Percentiles rank a stretch among this genome's conserved stretches.
phyloP scores from a whole-genome alignment of 1,140 invertebrate species.

The Drosophila orosa region DNA sequence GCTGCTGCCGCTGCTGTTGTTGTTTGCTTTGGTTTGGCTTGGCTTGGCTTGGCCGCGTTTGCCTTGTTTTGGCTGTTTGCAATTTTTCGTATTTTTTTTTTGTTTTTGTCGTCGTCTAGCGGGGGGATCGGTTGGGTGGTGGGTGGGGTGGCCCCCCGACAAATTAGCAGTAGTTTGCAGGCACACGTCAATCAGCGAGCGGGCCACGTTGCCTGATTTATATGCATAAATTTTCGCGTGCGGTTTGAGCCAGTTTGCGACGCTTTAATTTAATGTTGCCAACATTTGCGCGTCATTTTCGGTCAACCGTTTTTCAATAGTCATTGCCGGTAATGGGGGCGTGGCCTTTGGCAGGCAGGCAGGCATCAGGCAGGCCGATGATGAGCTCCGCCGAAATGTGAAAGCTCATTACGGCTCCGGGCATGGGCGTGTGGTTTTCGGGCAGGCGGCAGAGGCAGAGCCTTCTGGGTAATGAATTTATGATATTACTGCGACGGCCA shows the following conservation, averaged over 20 bases:
- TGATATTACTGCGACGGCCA: conserved; percentile 23
- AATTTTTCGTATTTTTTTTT: conserved; percentile 2
- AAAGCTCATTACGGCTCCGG: conserved; percentile 49
- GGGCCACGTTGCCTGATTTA: conserved; percentile 63
- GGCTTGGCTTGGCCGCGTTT: conserved; percentile 66
- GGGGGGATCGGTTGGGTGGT: neutral
- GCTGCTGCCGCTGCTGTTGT: conserved; percentile 41
- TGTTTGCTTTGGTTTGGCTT: conserved; percentile 68
- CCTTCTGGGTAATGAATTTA: conserved; percentile 39
- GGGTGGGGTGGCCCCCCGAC: conserved; percentile 11
- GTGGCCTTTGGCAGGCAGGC: conserved; percentile 33
- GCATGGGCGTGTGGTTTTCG: conserved; percentile 10
- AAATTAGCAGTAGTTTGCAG: conserved; percentile 77
- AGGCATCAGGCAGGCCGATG: conserved; percentile 3
- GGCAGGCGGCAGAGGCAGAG: neutral
- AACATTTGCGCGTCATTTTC: conserved; percentile 79
- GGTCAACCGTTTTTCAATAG: conserved; percentile 71
- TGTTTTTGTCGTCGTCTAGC: conserved; percentile 26
- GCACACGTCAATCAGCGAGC: conserved; percentile 68
- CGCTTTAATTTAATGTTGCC: conserved; percentile 78
- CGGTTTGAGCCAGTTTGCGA: conserved; percentile 65
- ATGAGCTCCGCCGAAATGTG: conserved; percentile 37
- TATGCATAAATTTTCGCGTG: conserved; percentile 78
- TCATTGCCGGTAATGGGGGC: conserved; percentile 65
- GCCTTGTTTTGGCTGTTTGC: conserved; percentile 58